Conservation (phyloP, 2,113 vertebrate genomes). For the Isichthys henryi region DNA sequence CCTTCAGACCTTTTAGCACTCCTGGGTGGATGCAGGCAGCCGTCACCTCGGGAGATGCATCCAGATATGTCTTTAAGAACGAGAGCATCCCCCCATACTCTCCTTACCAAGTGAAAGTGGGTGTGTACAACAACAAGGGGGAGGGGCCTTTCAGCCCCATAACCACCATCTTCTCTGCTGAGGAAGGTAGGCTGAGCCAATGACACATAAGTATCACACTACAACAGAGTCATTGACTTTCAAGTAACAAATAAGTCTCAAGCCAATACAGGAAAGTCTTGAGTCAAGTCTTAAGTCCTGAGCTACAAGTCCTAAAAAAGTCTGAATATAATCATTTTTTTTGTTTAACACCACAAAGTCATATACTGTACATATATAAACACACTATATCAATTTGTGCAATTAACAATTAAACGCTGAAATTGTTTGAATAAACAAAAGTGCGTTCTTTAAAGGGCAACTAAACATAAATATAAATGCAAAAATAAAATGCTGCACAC, state of each 20-base stretch:
- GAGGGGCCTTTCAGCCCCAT: slow-evolving; percentile 85
- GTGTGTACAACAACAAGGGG: slow-evolving; percentile 93
- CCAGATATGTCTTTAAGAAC: slow-evolving; percentile 86
- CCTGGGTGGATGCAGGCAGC: slow-evolving; percentile 94
- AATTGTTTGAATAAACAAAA: not conserved
- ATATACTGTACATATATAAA: not conserved
- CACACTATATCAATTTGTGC: not conserved
- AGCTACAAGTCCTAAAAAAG: not conserved
- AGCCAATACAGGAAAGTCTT: not conserved
- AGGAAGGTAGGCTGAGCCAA: slow-evolving; percentile 74
- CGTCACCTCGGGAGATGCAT: slow-evolving; percentile 78
- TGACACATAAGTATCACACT: not conserved
- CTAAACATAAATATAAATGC: not conserved
- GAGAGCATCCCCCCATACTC: slow-evolving; percentile 91
- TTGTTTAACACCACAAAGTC: not conserved
- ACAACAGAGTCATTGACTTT: not conserved
- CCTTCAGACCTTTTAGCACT: slow-evolving; percentile 79
- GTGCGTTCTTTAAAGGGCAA: not conserved
- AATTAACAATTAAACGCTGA: not conserved
- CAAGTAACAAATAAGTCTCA: not conserved
- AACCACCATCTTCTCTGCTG: slow-evolving; percentile 82
- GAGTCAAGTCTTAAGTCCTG: not conserved
- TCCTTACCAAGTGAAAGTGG: slow-evolving; percentile 90
- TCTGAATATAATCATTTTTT: not conserved
- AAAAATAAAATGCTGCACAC: not conserved